These are phyloP conservation scores for Mirza zaza DNA, from an alignment of 2,113 vertebrate species.

Conservation along the genomic window DNA sequence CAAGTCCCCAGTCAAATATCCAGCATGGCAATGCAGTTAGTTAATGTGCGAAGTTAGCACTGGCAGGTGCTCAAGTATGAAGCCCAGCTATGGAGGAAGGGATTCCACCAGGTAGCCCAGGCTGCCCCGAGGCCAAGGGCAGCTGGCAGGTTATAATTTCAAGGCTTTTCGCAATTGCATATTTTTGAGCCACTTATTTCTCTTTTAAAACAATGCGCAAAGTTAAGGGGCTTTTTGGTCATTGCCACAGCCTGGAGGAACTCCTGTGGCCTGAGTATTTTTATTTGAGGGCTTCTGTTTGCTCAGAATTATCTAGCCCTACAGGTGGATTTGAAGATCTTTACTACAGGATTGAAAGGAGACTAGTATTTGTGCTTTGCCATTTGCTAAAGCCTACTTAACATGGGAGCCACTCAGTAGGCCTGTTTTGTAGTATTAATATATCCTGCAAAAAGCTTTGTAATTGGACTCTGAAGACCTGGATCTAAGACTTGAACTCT, in stretches of 20 bases:
- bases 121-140: background rate
- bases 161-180: background rate
- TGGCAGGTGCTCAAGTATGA: background rate
- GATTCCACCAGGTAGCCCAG: background rate
- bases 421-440: background rate
- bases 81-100: background rate
- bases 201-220: background rate
- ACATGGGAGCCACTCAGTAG: background rate
- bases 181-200: background rate
- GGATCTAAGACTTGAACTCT: background rate
- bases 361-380: background rate
- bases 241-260: background rate
- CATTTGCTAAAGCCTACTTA: background rate
- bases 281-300: background rate
- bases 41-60: background rate
- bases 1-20: background rate
- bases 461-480: background rate
- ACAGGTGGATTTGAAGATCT: background rate
- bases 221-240: background rate
- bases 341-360: background rate
- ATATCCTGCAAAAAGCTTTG: background rate
- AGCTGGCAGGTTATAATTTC: background rate
- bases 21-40: background rate
- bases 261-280: background rate
- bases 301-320: background rate